These are phyloP conservation scores for Rhabdornis inornatus DNA, from an alignment of 2,113 vertebrate species.

Conservation along the genomic window DNA sequence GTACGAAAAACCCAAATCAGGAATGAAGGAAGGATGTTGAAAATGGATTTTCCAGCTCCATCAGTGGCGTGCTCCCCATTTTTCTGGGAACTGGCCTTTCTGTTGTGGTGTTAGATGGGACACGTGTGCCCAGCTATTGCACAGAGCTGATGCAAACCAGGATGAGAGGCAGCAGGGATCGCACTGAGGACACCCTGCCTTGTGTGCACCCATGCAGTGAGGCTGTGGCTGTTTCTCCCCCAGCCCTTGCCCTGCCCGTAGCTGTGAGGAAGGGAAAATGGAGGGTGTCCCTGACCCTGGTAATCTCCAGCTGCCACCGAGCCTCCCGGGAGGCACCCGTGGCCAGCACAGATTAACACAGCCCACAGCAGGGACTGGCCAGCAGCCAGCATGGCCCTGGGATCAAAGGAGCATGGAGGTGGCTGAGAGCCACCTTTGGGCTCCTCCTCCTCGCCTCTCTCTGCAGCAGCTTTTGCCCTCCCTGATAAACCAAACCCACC, in stretches of 20 bases:
- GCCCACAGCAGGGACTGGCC: conserved; percentile 13
- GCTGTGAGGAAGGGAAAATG: conserved; percentile 1
- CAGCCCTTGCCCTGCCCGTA: background rate
- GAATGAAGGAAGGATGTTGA: background rate
- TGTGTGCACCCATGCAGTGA: rapidly evolving
- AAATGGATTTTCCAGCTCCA: background rate
- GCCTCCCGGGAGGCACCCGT: background rate
- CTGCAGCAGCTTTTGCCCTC: background rate
- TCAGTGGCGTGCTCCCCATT: background rate
- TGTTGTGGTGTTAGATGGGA: background rate
- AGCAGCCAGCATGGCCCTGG: background rate
- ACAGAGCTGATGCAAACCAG: background rate
- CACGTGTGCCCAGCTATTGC: rapidly evolving
- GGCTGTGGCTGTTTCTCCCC: background rate
- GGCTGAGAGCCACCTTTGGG: background rate
- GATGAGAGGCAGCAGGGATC: background rate
- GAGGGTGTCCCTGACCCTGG: conserved; percentile 21
- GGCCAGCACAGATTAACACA: conserved; percentile 38
- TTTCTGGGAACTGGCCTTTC: background rate
- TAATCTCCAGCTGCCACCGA: conserved; percentile 52
- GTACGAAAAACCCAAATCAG: background rate
- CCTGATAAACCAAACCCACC: background rate
- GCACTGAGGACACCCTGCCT: rapidly evolving
- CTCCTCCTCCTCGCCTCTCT: background rate
- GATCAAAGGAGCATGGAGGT: conserved; percentile 39